Evolutionary conservation across 2,888 invertebrate genomes (phyloP).

Genomic region (Mythimna ferrago): DNA sequence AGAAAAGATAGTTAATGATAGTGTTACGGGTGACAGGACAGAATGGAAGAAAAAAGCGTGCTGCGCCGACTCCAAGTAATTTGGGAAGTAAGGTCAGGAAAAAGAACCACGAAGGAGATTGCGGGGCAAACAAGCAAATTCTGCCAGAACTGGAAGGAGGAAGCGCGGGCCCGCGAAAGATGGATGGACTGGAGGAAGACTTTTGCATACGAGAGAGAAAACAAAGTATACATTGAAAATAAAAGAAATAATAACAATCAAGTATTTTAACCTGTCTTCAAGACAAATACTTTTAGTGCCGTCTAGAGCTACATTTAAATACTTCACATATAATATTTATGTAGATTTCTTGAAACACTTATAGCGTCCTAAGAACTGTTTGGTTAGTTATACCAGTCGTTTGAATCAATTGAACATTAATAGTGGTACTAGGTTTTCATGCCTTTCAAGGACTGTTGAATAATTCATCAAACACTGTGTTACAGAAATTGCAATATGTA

Average conservation of each 20-base stretch:
- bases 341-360: constrained; percentile 25
- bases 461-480: constrained; percentile 39
- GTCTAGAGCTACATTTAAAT: not conserved
- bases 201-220: too few relatives aligned
- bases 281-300: not conserved
- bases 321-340: constrained; percentile 4
- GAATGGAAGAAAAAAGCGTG: too few relatives aligned
- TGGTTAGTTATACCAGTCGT: constrained; percentile 20
- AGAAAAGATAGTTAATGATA: too few relatives aligned
- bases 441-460: constrained; percentile 43
- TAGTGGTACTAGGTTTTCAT: constrained; percentile 46
- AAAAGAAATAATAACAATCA: not conserved
- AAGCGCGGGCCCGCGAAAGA: too few relatives aligned
- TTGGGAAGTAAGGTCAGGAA: too few relatives aligned
- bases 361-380: constrained; percentile 11
- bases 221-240: too few relatives aligned
- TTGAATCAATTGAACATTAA: constrained; percentile 31
- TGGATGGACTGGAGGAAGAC: too few relatives aligned
- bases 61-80: too few relatives aligned
- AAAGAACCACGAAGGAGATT: too few relatives aligned
- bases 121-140: too few relatives aligned
- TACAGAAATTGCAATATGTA: constrained; percentile 35
- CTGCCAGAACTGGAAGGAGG: too few relatives aligned
- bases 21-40: too few relatives aligned
- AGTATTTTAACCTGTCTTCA: not conserved